These are phyloP conservation scores for Cyprinodon variegatus DNA, from an alignment of 2,113 vertebrate genomes.

Conservation along the genomic window DNA sequence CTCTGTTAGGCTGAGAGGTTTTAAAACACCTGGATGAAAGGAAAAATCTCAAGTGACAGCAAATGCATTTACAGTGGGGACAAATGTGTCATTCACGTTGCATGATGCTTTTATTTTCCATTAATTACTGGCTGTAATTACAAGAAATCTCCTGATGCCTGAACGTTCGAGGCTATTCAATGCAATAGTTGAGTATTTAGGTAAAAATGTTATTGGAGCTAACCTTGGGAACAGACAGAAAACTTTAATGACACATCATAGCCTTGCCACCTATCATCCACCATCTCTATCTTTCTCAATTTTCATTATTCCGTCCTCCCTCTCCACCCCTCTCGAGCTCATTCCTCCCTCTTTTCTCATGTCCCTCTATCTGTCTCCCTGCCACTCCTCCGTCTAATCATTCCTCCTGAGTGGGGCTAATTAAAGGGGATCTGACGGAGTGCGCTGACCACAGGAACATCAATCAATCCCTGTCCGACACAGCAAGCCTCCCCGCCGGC, in stretches of 20 bases:
- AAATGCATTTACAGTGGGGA: not conserved
- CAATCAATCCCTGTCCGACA: constrained; percentile 77
- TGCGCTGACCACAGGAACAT: constrained; percentile 72
- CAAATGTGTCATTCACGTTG: constrained; percentile 10
- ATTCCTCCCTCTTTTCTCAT: constrained; percentile 18
- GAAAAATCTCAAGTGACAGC: not conserved
- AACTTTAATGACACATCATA: constrained; percentile 43
- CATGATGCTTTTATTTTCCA: constrained; percentile 1
- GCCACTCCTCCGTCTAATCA: constrained; percentile 64
- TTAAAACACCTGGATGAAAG: not conserved
- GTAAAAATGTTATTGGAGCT: constrained; percentile 29
- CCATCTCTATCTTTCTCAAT: constrained; percentile 18
- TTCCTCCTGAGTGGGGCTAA: constrained; percentile 67
- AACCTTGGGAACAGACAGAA: constrained; percentile 42
- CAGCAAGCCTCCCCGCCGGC: constrained; percentile 46
- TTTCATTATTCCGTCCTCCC: constrained; percentile 14
- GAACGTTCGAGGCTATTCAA: not conserved
- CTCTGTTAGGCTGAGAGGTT: not conserved
- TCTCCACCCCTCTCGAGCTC: constrained; percentile 13
- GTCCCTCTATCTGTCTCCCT: constrained; percentile 41
- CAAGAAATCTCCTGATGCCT: not conserved
- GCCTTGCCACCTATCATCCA: constrained; percentile 39
- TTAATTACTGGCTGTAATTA: constrained; percentile 19
- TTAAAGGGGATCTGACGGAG: constrained; percentile 71
- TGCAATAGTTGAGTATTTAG: constrained; percentile 20